Percentiles rank a stretch among this genome's conserved stretches.
phyloP scores from a whole-genome alignment of 2,797 vertebrate species.

The Allobates femoralis region DNA sequence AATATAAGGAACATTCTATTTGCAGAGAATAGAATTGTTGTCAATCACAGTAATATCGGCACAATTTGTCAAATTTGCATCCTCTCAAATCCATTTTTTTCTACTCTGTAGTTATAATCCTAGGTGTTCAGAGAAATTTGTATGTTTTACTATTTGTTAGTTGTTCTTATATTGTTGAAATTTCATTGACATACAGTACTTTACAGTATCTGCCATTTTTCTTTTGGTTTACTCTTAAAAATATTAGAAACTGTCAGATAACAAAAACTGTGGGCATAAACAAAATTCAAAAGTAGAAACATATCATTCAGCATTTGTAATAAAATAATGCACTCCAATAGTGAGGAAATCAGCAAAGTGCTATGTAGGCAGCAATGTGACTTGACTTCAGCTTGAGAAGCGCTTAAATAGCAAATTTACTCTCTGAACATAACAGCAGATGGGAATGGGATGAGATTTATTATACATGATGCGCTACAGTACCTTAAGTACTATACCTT shows the following conservation, averaged over 20 bases:
- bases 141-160: background rate
- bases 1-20: too few species aligned
- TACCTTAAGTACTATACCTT: background rate
- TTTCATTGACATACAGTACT: background rate
- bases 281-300: conserved; percentile 16
- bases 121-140: background rate
- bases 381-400: conserved; percentile 11
- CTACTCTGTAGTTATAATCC: too few species aligned
- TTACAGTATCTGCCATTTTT: background rate
- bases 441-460: conserved; percentile 5
- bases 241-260: background rate
- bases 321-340: conserved; percentile 27
- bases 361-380: background rate
- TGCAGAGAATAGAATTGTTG: too few species aligned
- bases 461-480: background rate
- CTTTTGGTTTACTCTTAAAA: background rate
- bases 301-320: conserved; percentile 27
- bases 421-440: background rate
- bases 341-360: conserved; percentile 11
- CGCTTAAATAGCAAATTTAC: conserved; percentile 20
- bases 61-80: too few species aligned
- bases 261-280: background rate
- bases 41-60: too few species aligned
- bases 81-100: too few species aligned
- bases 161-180: background rate